Percentiles rank a stretch among this genome's conserved stretches.
phyloP scores from a whole-genome alignment of 2,888 invertebrate genomes.

The Pseudococcus longispinus region DNA sequence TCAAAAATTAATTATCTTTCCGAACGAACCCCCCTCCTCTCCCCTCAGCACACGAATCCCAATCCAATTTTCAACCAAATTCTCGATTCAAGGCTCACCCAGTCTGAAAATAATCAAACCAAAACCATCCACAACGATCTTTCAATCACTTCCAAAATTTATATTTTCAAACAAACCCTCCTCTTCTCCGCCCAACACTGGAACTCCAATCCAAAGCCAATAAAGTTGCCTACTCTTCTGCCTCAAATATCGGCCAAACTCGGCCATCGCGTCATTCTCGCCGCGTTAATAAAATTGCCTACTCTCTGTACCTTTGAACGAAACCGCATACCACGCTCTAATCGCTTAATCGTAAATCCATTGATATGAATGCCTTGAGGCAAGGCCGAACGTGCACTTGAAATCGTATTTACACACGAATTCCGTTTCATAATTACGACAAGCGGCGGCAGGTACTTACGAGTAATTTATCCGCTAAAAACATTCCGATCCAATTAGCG shows the following conservation, averaged over 20 bases:
- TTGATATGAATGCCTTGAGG: background rate
- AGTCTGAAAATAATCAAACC: no score
- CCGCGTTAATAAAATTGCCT: background rate
- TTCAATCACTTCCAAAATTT: no score
- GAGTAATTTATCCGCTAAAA: background rate
- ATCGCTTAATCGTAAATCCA: background rate
- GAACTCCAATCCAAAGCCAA: background rate
- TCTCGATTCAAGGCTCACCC: no score
- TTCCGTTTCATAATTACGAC: background rate
- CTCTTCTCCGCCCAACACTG: background rate
- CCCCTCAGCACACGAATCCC: no score
- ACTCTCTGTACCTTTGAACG: background rate
- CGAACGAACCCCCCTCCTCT: no score
- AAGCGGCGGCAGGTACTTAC: background rate
- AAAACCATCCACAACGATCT: no score
- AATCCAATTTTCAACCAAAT: no score
- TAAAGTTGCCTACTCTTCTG: background rate
- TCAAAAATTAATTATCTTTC: no score
- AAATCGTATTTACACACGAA: background rate
- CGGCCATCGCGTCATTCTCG: background rate
- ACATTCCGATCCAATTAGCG: conserved; percentile 18
- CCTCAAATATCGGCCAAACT: background rate
- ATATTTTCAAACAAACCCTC: background rate
- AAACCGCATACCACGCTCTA: background rate
- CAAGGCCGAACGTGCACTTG: conserved; percentile 26